Percentiles rank a stretch among this genome's conserved stretches.
These are phyloP conservation scores for Disparrhopalites patrizii DNA, from an alignment of 2,888 invertebrate genomes.

Conservation along the genomic window DNA sequence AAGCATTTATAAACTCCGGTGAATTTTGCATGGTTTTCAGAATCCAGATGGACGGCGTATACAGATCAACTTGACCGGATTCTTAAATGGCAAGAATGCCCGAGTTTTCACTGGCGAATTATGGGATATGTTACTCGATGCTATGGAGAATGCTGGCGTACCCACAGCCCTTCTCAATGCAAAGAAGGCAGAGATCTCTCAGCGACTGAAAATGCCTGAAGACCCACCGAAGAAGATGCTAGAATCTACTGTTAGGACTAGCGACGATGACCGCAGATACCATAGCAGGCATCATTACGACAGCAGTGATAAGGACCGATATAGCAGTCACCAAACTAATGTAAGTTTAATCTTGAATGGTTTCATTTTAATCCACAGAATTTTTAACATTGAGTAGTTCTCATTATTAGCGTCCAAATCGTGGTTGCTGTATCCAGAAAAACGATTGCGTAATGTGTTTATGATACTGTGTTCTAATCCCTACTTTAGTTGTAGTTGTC, in stretches of 20 bases:
- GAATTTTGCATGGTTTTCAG: too few species aligned
- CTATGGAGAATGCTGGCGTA: conserved; percentile 93
- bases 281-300: conserved; percentile 6
- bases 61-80: conserved; percentile 99
- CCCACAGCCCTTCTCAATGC: conserved; percentile 90
- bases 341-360: too few species aligned
- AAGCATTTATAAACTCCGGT: too few species aligned
- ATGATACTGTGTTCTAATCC: too few species aligned
- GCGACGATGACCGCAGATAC: conserved; percentile 9
- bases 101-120: conserved; percentile 96
- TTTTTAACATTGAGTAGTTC: too few species aligned
- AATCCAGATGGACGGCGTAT: conserved; percentile 92
- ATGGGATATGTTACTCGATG: conserved; percentile 91
- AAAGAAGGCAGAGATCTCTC: conserved; percentile 94
- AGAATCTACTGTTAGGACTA: background rate
- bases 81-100: conserved; percentile 96
- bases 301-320: conserved; percentile 8
- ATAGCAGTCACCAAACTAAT: background rate
- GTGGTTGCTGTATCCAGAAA: too few species aligned
- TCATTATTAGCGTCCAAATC: too few species aligned
- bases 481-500: background rate
- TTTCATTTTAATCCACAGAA: too few species aligned
- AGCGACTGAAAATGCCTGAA: conserved; percentile 56
- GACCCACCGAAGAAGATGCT: background rate
- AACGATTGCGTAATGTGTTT: too few species aligned